phyloP scores from a whole-genome alignment of 2,113 vertebrate species.

The Melanotaenia duboulayi region DNA sequence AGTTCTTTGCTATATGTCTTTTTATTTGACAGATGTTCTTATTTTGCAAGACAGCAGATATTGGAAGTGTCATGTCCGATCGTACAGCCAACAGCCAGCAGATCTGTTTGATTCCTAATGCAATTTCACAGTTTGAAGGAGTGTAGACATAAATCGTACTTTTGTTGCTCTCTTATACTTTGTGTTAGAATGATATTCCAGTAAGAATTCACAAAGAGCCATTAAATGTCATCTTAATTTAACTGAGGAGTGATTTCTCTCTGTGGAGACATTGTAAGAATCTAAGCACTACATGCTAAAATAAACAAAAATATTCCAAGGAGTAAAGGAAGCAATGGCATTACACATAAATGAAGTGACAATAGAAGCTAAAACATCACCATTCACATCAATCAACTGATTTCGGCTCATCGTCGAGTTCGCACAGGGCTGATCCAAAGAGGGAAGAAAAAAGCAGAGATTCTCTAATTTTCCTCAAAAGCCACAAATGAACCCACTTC shows the following conservation, averaged over 20 bases:
- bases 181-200: constrained; percentile 55
- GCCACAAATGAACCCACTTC: constrained; percentile 58
- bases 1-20: constrained; percentile 39
- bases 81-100: constrained; percentile 38
- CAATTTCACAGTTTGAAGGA: constrained; percentile 53
- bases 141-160: constrained; percentile 55
- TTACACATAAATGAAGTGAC: constrained; percentile 58
- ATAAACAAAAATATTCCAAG: constrained; percentile 48
- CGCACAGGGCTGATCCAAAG: constrained; percentile 42
- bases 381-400: constrained; percentile 68
- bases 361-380: constrained; percentile 67
- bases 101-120: constrained; percentile 57
- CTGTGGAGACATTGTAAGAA: constrained; percentile 49
- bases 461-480: constrained; percentile 35
- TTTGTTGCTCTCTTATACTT: constrained; percentile 55
- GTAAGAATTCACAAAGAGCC: constrained; percentile 49
- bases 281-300: constrained; percentile 58
- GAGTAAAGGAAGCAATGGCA: constrained; percentile 54
- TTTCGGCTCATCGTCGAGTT: constrained; percentile 52
- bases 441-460: not conserved
- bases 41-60: constrained; percentile 54
- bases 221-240: constrained; percentile 73
- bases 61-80: constrained; percentile 55
- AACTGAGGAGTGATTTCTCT: constrained; percentile 66
- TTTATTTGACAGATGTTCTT: constrained; percentile 57